phyloP scores from a whole-genome alignment of 2,797 vertebrate genomes.

The Notoglanidium macrostoma region DNA sequence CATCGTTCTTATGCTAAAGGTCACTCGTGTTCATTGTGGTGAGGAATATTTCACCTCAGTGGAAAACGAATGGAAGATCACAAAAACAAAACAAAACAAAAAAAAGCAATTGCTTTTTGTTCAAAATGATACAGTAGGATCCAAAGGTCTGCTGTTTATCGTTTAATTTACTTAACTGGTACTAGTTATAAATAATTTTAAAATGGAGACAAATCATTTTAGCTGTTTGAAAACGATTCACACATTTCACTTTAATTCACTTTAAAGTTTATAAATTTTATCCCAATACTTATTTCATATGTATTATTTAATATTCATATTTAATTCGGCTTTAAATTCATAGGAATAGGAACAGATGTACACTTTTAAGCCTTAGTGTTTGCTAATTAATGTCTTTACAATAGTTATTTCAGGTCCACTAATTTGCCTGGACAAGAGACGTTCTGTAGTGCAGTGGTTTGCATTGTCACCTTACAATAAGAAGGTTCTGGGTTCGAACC shows the following conservation, averaged over 20 bases:
- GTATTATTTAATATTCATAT: too few relatives aligned
- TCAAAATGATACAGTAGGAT: background rate
- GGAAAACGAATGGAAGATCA: background rate
- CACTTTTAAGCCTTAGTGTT: background rate
- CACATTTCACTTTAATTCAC: background rate
- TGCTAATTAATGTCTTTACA: background rate
- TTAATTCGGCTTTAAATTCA: too few relatives aligned
- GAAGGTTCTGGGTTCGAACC: too few relatives aligned
- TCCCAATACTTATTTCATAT: too few relatives aligned
- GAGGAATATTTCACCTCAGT: conserved; percentile 7
- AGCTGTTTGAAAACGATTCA: background rate
- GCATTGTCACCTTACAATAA: too few relatives aligned
- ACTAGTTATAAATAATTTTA: background rate
- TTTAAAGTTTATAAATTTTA: background rate
- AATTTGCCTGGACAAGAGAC: background rate
- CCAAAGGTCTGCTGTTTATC: background rate
- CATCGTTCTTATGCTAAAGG: conserved; percentile 26
- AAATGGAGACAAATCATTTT: background rate
- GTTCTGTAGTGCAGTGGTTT: background rate
- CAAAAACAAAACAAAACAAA: background rate
- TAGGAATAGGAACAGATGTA: background rate
- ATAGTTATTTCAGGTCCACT: background rate
- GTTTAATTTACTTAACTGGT: background rate
- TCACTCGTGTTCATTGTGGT: conserved; percentile 28
- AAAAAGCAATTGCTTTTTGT: background rate